Evolutionary conservation across 2,888 invertebrate species (phyloP), one percentile per base, ranked within the genome.

Genomic region (Seira musarum): DNA sequence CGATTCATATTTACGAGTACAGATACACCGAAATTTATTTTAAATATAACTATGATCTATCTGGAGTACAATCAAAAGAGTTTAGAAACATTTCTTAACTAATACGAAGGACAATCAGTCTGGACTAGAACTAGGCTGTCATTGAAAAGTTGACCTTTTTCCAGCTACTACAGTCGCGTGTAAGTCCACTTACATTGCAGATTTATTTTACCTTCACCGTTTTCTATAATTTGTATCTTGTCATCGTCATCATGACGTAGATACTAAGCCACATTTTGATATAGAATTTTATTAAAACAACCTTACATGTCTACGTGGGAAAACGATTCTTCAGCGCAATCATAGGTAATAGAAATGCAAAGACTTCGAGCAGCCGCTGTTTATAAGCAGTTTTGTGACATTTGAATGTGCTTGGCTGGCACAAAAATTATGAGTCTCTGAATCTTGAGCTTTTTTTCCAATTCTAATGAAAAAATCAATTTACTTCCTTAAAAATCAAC

Each of bases 71-170:
- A n/a, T 30, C 30, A 30, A 30, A 30, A 30, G 8, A 30, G 3
- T 30, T 30, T 30, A n/a, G n/a, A n/a, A n/a, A n/a, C 8, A 30
- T 30, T 30, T 8, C 8, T 30, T 5, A 30, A 30, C 30, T 30
- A 30, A 30, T 30, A 30, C 30, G 17, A 60, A 25, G 80, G 80
- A 80, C 80, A 73, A 80, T 80, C 80, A 80, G 80, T 80, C 80
- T 80, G 80, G 80, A 80, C 80, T 80, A 80, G 80, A 80, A 74
- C 74, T 80, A 80, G 80, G 80, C 80, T 80, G 80, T 74, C 80
- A 80, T 64, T 69, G 69, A 80, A 64, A 74, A 30, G 65, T 73
- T 69, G 13, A 63, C 21, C 19, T 63, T 13, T 21, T 63, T 24
- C 13, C 13, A 22, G 24, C 63, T 63, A 63, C 63, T 78, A 71